Conservation (phyloP, 2,797 vertebrate species). For the Chaetophractus vellerosus region DNA sequence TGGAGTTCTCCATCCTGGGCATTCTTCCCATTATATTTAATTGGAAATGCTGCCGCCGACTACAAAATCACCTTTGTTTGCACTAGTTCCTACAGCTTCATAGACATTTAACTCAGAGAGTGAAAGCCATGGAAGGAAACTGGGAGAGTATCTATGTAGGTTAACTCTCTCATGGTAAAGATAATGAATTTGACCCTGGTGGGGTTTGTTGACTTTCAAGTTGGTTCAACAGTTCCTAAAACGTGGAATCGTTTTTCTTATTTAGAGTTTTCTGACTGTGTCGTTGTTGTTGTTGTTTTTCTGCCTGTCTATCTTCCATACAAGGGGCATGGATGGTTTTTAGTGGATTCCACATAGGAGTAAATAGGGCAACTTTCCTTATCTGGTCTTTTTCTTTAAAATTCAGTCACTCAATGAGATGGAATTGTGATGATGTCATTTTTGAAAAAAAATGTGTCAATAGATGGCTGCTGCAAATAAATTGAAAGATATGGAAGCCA, state of each 20-base stretch:
- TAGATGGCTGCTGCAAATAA: neutral
- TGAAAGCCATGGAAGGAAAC: neutral
- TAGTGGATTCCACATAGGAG: neutral
- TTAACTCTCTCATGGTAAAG: neutral
- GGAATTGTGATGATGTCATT: neutral
- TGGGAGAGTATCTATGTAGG: neutral
- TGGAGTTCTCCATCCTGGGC: neutral
- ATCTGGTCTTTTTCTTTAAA: constrained; percentile 32
- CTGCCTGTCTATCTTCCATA: neutral
- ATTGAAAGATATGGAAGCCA: neutral
- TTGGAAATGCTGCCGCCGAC: neutral
- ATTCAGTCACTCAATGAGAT: neutral
- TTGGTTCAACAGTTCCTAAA: neutral
- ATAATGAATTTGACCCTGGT: neutral
- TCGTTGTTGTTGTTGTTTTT: neutral
- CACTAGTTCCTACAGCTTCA: neutral
- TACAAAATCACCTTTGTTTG: constrained; percentile 40
- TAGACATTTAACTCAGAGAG: neutral
- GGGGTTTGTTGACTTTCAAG: neutral
- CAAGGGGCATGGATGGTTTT: neutral
- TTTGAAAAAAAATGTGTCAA: neutral
- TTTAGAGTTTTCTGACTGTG: neutral
- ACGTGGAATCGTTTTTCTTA: neutral
- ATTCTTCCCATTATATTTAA: neutral
- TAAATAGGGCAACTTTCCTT: neutral